Base-by-base conservation (phyloP, 2,888 invertebrate genomes). In the Alcis repandata region DNA sequence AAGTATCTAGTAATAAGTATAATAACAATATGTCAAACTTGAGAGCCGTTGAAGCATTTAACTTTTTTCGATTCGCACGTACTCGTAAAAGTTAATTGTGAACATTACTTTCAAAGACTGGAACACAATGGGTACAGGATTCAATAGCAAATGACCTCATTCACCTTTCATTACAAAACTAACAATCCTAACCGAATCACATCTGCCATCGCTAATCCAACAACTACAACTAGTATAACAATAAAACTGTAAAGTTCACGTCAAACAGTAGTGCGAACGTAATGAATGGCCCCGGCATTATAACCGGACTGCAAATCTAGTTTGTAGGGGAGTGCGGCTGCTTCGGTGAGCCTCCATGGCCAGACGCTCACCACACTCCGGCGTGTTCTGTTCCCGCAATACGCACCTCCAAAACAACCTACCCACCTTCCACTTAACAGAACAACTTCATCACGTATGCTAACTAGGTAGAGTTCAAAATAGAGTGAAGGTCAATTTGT, bases 341-440 rank as follows among this genome's bases (percentile, higher is more conserved):
- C 91, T 91, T 90, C 83, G 93, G 93, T 91, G 90, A 88, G 92
- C 93, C 93, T 93, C 89, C 88, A 90, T 90, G 93, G 91, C 93
- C 92, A 92, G 90, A 87, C 91, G 85, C 83, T 92, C 86, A 93
- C 93, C 93, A 87, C 93, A 93, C 92, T 88, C 83, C 83, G 88
- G 88, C 86, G 88, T 90, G 88, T 89, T 87, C 87, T 79, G 82
- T 82, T 83, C 79, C 87, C 84, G 75, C 76, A 74, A 72, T 63
- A 40, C 57, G 61, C 68, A 78, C 59, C 56, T 63, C 45, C 59
- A 70, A 74, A 84, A 85, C 73, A 74, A 59, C 74, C 40, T 74
- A 86, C 11, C 70, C 70, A 71, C 69, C 67, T 20, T 11, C n/a
- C 40, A 8, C 33, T 53, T 63, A 0, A 22, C 27, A 76, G 79